Conservation (phyloP, 2,797 vertebrate genomes). For the Philypnodon macrostomus region DNA sequence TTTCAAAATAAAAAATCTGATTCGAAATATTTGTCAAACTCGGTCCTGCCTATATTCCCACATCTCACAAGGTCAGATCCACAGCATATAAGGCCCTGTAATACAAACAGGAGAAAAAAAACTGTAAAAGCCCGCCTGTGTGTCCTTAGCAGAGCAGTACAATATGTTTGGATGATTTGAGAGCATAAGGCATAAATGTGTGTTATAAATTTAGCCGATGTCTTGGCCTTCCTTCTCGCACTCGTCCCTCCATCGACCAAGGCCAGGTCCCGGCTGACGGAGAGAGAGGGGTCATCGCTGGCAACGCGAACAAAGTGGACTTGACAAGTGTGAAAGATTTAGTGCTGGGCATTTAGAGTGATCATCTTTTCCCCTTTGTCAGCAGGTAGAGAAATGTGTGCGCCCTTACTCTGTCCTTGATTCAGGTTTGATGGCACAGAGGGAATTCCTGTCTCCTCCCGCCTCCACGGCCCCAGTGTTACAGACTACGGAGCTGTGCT, state of each 20-base stretch:
- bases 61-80: too few relatives aligned
- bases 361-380: conserved; percentile 77
- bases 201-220: conserved; percentile 67
- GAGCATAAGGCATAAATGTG: conserved; percentile 49
- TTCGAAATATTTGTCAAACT: too few relatives aligned
- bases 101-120: not conserved
- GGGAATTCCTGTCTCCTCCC: conserved; percentile 50
- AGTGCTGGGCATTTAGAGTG: conserved; percentile 72
- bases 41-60: too few relatives aligned
- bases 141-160: conserved; percentile 45
- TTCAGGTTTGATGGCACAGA: conserved; percentile 52
- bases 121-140: conserved; percentile 1
- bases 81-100: too few relatives aligned
- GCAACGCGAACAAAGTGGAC: conserved; percentile 70
- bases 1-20: too few relatives aligned
- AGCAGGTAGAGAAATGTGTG: conserved; percentile 66
- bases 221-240: too few relatives aligned
- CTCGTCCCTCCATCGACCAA: conserved; percentile 45
- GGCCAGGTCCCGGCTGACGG: conserved; percentile 62
- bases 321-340: conserved; percentile 81
- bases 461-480: conserved; percentile 36
- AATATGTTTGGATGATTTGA: conserved; percentile 60
- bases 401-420: conserved; percentile 68
- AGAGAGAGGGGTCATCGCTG: conserved; percentile 63
- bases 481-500: conserved; percentile 19